phyloP scores from a whole-genome alignment of 2,113 vertebrate species.

The Stegastes partitus region DNA sequence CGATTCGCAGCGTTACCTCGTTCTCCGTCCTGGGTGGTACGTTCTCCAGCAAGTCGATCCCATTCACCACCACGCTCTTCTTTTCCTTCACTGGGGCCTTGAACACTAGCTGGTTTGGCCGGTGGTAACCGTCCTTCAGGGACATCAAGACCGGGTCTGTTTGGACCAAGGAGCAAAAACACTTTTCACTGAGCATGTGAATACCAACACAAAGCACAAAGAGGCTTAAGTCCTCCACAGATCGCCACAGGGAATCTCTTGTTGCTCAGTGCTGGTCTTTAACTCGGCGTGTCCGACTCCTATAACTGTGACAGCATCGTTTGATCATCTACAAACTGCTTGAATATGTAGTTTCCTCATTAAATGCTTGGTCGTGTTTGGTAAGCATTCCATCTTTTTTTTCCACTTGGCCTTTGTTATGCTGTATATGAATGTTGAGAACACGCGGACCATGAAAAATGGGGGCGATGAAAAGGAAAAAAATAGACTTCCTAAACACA shows the following conservation, averaged over 20 bases:
- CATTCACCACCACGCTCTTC: slow-evolving; percentile 93
- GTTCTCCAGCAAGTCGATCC: slow-evolving; percentile 96
- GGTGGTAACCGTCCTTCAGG: slow-evolving; percentile 94
- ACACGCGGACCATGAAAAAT: background rate
- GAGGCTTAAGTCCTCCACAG: background rate
- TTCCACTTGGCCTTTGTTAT: background rate
- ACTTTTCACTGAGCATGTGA: background rate
- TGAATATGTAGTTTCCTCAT: background rate
- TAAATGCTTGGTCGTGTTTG: background rate
- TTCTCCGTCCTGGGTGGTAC: slow-evolving; percentile 97
- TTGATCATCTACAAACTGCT: background rate
- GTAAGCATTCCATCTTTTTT: no score
- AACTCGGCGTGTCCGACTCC: background rate
- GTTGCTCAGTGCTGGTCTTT: background rate
- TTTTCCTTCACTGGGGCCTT: slow-evolving; percentile 94
- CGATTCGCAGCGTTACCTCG: slow-evolving; percentile 80
- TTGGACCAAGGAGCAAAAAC: slow-evolving; percentile 30
- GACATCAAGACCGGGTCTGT: slow-evolving; percentile 96
- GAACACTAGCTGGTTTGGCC: slow-evolving; percentile 90
- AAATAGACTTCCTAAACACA: background rate
- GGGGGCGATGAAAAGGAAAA: no score
- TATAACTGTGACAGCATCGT: background rate
- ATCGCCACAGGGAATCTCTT: background rate
- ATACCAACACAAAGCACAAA: slow-evolving; percentile 15
- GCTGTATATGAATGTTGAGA: background rate